Evolutionary conservation across 53 echinoderm and acorn worm species (phyloP).

Genomic region (Luidia sarsii): DNA sequence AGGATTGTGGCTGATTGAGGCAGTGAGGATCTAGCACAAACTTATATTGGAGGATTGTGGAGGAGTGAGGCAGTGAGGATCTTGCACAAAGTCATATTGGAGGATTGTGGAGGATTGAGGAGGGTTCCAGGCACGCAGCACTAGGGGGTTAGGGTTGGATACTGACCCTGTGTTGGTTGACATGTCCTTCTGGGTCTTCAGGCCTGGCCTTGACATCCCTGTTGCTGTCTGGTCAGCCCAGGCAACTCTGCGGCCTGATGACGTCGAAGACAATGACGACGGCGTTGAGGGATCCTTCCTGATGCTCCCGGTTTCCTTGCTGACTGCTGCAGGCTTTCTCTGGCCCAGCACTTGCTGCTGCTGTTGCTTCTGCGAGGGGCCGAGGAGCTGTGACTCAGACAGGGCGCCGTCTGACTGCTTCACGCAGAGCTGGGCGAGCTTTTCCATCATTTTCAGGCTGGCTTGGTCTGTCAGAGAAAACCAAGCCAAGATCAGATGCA

Average conservation of each 20-base stretch:
- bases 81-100: no score
- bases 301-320: not conserved
- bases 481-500: no score
- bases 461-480: not conserved
- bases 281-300: not conserved
- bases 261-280: no score
- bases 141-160: no score
- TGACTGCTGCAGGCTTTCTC: not conserved
- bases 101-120: no score
- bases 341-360: not conserved
- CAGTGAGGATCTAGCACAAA: no score
- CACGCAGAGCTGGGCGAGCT: slow-evolving; percentile 86
- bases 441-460: slow-evolving; percentile 74
- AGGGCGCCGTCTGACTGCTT: slow-evolving; percentile 82
- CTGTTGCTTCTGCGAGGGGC: not conserved
- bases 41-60: no score
- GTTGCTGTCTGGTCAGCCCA: no score
- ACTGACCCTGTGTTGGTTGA: slow-evolving; percentile 36
- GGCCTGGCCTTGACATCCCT: no score
- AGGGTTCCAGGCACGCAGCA: no score
- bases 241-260: slow-evolving; percentile 20
- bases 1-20: no score
- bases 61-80: no score
- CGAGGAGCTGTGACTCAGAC: slow-evolving; percentile 57
- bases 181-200: slow-evolving; percentile 37